phyloP scores from a whole-genome alignment of 2,888 invertebrate genomes.

The Phlogophora meticulosa region DNA sequence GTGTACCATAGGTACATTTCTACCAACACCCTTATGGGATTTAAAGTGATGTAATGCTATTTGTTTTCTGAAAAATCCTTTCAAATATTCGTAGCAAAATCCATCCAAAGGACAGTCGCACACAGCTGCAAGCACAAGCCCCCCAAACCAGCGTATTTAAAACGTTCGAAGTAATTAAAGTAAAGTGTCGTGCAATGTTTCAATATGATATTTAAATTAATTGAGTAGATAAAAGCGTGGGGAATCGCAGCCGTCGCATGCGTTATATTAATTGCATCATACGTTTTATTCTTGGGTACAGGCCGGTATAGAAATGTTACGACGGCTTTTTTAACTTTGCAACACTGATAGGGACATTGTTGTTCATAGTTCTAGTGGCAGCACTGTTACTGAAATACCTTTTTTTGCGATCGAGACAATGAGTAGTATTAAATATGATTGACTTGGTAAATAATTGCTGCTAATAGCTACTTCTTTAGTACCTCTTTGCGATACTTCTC shows the following conservation, averaged over 20 bases:
- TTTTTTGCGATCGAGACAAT: neutral
- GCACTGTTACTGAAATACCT: neutral
- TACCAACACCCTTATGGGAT: neutral
- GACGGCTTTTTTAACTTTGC: slow-evolving; percentile 11
- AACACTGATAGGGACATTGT: neutral
- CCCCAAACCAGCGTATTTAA: slow-evolving; percentile 38
- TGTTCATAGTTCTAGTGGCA: neutral
- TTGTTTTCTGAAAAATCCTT: neutral
- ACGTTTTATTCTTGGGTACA: slow-evolving; percentile 52
- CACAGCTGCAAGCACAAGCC: slow-evolving; percentile 21
- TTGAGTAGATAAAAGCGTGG: slow-evolving; percentile 67
- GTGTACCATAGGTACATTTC: too few relatives aligned
- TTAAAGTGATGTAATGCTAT: slow-evolving; percentile 6
- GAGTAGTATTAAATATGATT: slow-evolving; percentile 8
- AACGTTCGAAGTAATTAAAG: slow-evolving; percentile 64
- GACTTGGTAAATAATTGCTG: slow-evolving; percentile 18
- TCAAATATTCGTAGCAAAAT: slow-evolving; percentile 8
- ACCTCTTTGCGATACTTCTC: neutral
- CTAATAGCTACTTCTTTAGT: slow-evolving; percentile 21
- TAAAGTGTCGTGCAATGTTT: slow-evolving; percentile 60
- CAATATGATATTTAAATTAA: slow-evolving; percentile 71
- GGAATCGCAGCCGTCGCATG: slow-evolving; percentile 53
- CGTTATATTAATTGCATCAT: slow-evolving; percentile 62
- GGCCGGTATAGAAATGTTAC: slow-evolving; percentile 27
- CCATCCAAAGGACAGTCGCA: slow-evolving; percentile 17